These are phyloP conservation scores for Cotesia vestalis DNA, from an alignment of 1,140 invertebrate species.

Conservation along the genomic window DNA sequence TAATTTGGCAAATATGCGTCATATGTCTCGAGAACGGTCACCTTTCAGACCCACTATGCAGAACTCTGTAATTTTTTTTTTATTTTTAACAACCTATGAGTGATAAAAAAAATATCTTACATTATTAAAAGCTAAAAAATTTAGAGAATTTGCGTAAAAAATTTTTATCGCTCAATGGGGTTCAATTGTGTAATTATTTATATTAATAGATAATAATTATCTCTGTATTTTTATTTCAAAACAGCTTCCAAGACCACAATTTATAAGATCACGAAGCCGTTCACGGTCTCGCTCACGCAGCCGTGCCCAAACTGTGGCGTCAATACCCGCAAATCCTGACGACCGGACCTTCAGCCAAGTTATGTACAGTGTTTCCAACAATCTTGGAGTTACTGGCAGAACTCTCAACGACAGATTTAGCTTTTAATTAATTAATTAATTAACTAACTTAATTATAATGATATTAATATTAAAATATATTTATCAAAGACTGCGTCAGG, in stretches of 20 bases:
- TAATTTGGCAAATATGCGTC: constrained; percentile 37
- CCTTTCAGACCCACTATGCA: constrained; percentile 52
- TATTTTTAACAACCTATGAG: not conserved
- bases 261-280: constrained; percentile 46
- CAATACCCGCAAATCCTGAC: constrained; percentile 48
- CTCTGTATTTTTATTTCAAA: constrained; percentile 28
- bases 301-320: constrained; percentile 45
- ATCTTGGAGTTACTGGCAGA: constrained; percentile 57
- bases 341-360: constrained; percentile 60
- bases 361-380: constrained; percentile 58
- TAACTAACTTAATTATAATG: constrained; percentile 17
- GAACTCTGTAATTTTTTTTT: constrained; percentile 37
- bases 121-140: too few relatives aligned
- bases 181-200: not conserved
- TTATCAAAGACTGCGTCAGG: constrained; percentile 46
- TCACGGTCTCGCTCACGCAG: constrained; percentile 59
- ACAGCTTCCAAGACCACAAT: constrained; percentile 45
- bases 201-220: not conserved
- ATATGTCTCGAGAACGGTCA: constrained; percentile 54
- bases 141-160: too few relatives aligned
- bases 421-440: constrained; percentile 42
- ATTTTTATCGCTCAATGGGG: too few relatives aligned
- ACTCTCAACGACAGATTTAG: constrained; percentile 65
- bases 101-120: not conserved
- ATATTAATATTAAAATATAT: not conserved